These are phyloP conservation scores for Drosophila gaucha DNA, from an alignment of 2,888 invertebrate species.

Conservation along the genomic window DNA sequence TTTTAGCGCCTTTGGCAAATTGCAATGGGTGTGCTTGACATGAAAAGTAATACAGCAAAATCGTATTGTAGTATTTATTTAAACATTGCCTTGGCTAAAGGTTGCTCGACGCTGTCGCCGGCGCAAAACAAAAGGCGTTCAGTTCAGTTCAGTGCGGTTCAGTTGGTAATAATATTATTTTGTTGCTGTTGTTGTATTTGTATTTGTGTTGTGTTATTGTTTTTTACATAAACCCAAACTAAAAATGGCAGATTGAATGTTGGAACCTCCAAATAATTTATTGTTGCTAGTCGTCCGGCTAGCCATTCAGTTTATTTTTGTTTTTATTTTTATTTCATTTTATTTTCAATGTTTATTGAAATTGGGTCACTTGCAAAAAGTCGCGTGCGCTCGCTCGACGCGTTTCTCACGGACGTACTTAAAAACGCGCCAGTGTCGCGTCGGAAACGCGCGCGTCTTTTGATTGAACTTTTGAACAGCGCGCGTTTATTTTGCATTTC, in stretches of 20 bases:
- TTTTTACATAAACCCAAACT: conserved; percentile 58
- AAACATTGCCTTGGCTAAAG: conserved; percentile 63
- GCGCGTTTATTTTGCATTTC: conserved; percentile 18
- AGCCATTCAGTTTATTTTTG: conserved; percentile 23
- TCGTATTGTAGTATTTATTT: conserved; percentile 53
- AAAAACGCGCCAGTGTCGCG: conserved; percentile 44
- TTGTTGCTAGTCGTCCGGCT: conserved; percentile 43
- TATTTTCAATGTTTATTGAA: conserved; percentile 73
- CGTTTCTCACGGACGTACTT: conserved; percentile 67
- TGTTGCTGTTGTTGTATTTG: conserved; percentile 24
- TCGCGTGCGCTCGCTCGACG: conserved; percentile 70
- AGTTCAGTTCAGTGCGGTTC: conserved; percentile 20
- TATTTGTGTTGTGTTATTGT: conserved; percentile 5
- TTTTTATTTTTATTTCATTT: conserved; percentile 49
- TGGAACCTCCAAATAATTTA: conserved; percentile 77
- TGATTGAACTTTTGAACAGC: conserved; percentile 56
- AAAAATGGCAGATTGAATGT: conserved; percentile 66
- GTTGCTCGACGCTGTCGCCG: conserved; percentile 54
- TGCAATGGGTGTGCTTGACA: conserved; percentile 40
- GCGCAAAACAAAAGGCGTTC: conserved; percentile 49
- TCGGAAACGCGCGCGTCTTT: conserved; percentile 49
- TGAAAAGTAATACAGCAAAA: conserved; percentile 64
- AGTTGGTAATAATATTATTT: conserved; percentile 31
- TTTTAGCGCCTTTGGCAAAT: conserved; percentile 7
- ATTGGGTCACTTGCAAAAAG: conserved; percentile 77